phyloP scores from a whole-genome alignment of 2,113 vertebrate genomes.

The Leptobrachium leishanense region DNA sequence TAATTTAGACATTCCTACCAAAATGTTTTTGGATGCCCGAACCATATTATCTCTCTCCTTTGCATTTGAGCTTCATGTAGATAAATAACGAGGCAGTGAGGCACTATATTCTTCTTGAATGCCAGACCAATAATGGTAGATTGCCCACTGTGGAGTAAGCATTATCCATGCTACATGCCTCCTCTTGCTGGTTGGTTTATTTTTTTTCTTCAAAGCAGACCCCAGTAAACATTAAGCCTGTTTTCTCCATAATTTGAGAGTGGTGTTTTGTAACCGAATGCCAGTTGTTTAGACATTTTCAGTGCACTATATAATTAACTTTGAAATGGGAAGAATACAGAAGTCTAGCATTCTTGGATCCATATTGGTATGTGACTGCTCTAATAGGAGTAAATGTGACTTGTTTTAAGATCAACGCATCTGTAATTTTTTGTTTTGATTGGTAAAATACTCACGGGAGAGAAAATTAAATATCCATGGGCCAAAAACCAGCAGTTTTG shows the following conservation, averaged over 20 bases:
- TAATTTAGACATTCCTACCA: too few species aligned
- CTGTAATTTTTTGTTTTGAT: slow-evolving; percentile 14
- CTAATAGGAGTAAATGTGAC: slow-evolving; percentile 4
- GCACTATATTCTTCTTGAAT: too few species aligned
- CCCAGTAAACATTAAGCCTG: slow-evolving; percentile 33
- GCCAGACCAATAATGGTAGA: too few species aligned
- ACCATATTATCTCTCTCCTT: too few species aligned
- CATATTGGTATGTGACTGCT: slow-evolving; percentile 27
- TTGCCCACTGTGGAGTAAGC: too few species aligned
- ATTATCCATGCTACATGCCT: too few species aligned
- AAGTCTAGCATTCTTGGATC: slow-evolving; percentile 36
- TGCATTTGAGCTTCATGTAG: too few species aligned
- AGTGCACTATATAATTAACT: slow-evolving; percentile 33
- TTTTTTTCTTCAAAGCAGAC: slow-evolving; percentile 29
- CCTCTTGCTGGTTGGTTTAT: neutral
- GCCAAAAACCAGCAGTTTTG: slow-evolving; percentile 3
- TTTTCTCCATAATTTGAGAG: slow-evolving; percentile 36
- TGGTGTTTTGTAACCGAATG: slow-evolving; percentile 33
- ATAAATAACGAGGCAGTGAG: too few species aligned
- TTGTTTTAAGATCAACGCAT: slow-evolving; percentile 4
- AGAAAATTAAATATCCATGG: slow-evolving; percentile 6
- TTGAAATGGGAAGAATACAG: slow-evolving; percentile 26
- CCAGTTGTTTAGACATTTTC: slow-evolving; percentile 49
- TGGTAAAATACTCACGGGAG: slow-evolving; percentile 3
- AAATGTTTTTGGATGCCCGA: too few species aligned